A percentile compares a stretch with the other conserved stretches of the same genome.
These are phyloP conservation scores for Zaprionus tsacasi DNA, from an alignment of 1,140 invertebrate genomes.

Conservation along the genomic window DNA sequence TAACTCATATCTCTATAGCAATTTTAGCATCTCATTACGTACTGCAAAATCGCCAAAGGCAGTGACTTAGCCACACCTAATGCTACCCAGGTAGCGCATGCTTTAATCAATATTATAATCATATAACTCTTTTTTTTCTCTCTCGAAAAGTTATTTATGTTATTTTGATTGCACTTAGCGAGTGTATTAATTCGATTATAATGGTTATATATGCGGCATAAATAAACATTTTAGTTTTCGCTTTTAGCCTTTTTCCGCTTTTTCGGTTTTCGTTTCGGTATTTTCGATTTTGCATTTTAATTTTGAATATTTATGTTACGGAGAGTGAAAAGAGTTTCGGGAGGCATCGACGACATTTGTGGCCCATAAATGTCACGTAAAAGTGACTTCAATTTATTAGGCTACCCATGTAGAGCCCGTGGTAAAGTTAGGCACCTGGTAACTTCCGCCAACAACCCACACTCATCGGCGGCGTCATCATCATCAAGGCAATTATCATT, in stretches of 20 bases:
- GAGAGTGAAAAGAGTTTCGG: constrained; percentile 1
- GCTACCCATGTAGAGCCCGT: constrained; percentile 3
- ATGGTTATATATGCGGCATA: constrained; percentile 71
- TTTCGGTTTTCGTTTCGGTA: constrained; percentile 6
- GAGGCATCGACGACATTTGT: constrained; percentile 30
- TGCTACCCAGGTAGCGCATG: constrained; percentile 29
- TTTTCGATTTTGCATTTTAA: constrained; percentile 28
- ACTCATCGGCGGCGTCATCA: constrained; percentile 10
- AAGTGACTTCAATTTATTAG: constrained; percentile 68
- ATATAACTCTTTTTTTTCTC: constrained; percentile 60
- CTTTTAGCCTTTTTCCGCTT: constrained; percentile 4
- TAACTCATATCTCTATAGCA: background rate
- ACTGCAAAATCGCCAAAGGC: background rate
- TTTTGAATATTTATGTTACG: constrained; percentile 60
- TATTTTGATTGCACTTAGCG: constrained; percentile 77
- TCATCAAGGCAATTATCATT: constrained; percentile 7
- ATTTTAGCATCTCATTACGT: background rate
- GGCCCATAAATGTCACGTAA: constrained; percentile 63
- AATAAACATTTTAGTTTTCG: constrained; percentile 60
- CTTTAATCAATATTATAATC: constrained; percentile 61
- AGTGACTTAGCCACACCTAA: background rate
- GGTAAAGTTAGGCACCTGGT: constrained; percentile 23
- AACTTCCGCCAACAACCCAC: constrained; percentile 45
- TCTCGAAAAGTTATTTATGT: constrained; percentile 70
- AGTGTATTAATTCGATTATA: constrained; percentile 81